A percentile compares a stretch with the other conserved stretches of the same genome.
Evolutionary conservation across 2,888 invertebrate genomes (phyloP).

Genomic region (Holacanthella duospinosa): DNA sequence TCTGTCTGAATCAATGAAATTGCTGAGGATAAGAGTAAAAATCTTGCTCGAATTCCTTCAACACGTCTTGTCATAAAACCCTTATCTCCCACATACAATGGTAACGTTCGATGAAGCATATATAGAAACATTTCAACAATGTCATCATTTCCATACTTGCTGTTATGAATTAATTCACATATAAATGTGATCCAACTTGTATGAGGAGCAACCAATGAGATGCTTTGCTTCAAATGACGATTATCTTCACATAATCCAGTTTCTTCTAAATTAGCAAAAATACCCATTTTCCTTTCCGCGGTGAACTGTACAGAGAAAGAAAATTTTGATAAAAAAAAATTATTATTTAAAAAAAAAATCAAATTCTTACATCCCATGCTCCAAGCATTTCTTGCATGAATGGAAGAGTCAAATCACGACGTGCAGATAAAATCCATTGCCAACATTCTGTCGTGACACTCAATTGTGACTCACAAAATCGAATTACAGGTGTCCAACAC

Average conservation of each 20-base stretch:
- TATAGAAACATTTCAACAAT: slow-evolving; percentile 91
- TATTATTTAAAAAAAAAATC: background rate
- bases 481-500: slow-evolving; percentile 75
- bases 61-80: slow-evolving; percentile 72
- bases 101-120: slow-evolving; percentile 78
- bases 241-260: slow-evolving; percentile 81
- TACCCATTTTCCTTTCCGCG: slow-evolving; percentile 75
- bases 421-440: slow-evolving; percentile 94
- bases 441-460: slow-evolving; percentile 90
- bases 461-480: slow-evolving; percentile 83
- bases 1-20: slow-evolving; percentile 88
- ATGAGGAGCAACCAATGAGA: slow-evolving; percentile 82
- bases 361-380: slow-evolving; percentile 65
- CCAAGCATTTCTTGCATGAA: slow-evolving; percentile 86
- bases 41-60: slow-evolving; percentile 81
- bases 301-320: slow-evolving; percentile 53
- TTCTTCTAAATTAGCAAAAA: slow-evolving; percentile 68
- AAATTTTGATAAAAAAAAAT: background rate
- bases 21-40: slow-evolving; percentile 82
- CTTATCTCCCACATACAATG: slow-evolving; percentile 69
- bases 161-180: slow-evolving; percentile 69
- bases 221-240: slow-evolving; percentile 56
- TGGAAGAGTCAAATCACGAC: slow-evolving; percentile 78
- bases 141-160: slow-evolving; percentile 91
- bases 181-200: slow-evolving; percentile 77